phyloP scores from a whole-genome alignment of 2,113 vertebrate genomes.

The Ibidorhyncha struthersii region DNA sequence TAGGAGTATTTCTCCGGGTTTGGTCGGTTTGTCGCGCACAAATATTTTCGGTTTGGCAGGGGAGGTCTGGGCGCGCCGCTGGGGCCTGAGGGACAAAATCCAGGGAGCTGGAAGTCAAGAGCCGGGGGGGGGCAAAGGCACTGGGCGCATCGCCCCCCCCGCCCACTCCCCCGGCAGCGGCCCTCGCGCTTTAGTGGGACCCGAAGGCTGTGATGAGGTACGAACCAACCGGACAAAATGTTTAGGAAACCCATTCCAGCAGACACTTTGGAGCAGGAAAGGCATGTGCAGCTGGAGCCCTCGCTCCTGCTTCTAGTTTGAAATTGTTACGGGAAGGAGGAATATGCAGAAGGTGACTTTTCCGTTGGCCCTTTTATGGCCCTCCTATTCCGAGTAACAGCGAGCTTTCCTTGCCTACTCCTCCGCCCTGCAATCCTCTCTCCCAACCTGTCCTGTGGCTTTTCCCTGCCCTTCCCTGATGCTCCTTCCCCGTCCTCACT shows the following conservation, averaged over 20 bases:
- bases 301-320: neutral
- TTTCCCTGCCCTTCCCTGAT: neutral
- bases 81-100: neutral
- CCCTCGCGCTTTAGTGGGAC: neutral
- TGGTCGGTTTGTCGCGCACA: neutral
- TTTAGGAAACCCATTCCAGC: neutral
- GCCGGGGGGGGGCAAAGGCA: neutral
- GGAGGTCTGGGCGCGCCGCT: neutral
- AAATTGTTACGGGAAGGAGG: neutral
- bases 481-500: neutral
- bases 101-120: neutral
- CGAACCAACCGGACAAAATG: rapidly evolving
- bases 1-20: rapidly evolving
- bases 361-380: neutral
- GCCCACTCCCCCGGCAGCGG: too few relatives aligned
- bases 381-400: neutral
- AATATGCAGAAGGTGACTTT: neutral
- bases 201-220: neutral
- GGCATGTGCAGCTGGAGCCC: neutral
- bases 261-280: neutral
- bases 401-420: neutral
- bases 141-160: neutral
- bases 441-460: neutral
- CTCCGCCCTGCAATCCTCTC: rapidly evolving
- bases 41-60: neutral